Evolutionary conservation across 2,113 vertebrate species (phyloP).

Genomic region (Ctenomys sociabilis): DNA sequence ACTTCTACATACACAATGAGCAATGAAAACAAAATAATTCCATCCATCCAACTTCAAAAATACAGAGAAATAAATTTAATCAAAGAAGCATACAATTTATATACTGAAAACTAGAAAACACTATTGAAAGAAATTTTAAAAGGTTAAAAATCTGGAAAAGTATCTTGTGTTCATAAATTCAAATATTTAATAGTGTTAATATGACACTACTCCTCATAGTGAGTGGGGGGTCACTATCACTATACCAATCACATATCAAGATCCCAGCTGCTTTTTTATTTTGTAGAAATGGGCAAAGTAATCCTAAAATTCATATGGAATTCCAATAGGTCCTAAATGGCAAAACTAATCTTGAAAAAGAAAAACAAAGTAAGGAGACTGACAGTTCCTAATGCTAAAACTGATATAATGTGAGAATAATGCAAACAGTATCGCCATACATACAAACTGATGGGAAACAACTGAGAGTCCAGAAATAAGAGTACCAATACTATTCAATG

Average conservation of each 20-base stretch:
- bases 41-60: background rate
- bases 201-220: background rate
- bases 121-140: constrained; percentile 14
- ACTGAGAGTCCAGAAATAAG: constrained; percentile 4
- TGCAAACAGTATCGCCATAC: background rate
- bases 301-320: constrained; percentile 14
- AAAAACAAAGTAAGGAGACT: background rate
- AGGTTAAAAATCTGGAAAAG: background rate
- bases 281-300: background rate
- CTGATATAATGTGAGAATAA: background rate
- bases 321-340: background rate
- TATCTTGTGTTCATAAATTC: background rate
- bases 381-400: background rate
- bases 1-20: constrained; percentile 24
- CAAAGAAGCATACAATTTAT: background rate
- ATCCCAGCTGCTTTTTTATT: background rate
- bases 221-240: background rate
- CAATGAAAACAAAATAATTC: background rate
- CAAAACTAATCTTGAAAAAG: constrained; percentile 24
- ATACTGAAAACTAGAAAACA: constrained; percentile 21
- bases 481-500: background rate
- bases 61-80: background rate
- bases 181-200: background rate
- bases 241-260: background rate
- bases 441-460: background rate